Base-by-base conservation (phyloP, 2,113 vertebrate species). In the Chamaea fasciata region DNA sequence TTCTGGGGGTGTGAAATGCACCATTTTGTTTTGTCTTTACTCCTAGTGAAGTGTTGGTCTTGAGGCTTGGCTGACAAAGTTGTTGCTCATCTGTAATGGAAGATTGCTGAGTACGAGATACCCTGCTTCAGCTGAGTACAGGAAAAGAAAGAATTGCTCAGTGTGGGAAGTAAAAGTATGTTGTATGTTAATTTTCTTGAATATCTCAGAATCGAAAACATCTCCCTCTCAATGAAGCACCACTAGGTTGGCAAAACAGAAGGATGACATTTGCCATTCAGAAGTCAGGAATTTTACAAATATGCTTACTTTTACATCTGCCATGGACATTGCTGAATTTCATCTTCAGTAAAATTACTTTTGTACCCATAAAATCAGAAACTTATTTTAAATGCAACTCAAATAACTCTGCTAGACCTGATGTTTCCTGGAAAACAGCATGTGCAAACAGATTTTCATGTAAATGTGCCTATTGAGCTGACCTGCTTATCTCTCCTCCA, bases 291-390 rank as follows among this genome's bases (percentile, higher is more conserved):
- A 44, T 76, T 73, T 71, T 60, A 28, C 3, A 2, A 23, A 15
- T 3, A 1, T 31, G 13, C 47, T 53, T 8, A 12, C 50, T 87
- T 86, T 90, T 33, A 8, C 30, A 30, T 88, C 49, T 83, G 44
- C 46, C 10, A 9, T 73, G 64, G 68, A 56, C 22, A 11, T 30
- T 69, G 15, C 14, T 67, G 53, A 49, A 83, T 67, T 86, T 90
- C 9, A 7, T 37, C 15, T 69, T 90, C n/a, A 56, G 53, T 75
- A 39, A 84, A 89, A 94, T 52, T 16, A 64, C 15, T 81, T 83
- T 75, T n/a, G 77, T 57, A 53, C 13, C 11, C 20, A 7, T 80
- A 50, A 83, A 89, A 91, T 87, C 50, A 76, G 74, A 92, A 91
- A 69, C 4, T 0, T 65, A 18, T 26, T 94, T 84, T 62, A 44